phyloP scores from a whole-genome alignment of 1,140 invertebrate species.

The Hirudo medicinalis region DNA sequence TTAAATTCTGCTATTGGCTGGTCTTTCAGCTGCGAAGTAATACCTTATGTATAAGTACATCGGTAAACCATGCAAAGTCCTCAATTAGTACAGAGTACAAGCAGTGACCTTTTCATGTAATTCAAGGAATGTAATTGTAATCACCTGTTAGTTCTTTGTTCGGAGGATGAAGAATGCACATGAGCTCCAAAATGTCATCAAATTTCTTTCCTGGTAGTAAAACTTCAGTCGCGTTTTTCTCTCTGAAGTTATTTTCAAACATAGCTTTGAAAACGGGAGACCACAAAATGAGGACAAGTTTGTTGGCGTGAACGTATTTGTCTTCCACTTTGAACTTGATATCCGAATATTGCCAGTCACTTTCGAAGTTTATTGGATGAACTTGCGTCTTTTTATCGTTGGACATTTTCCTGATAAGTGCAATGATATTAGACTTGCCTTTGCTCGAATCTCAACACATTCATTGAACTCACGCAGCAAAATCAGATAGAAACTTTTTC shows the following conservation, averaged over 20 bases:
- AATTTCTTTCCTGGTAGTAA: conserved; percentile 26
- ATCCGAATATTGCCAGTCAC: conserved; percentile 22
- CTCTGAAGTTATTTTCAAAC: conserved; percentile 26
- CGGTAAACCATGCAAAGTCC: not conserved
- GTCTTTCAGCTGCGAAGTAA: not conserved
- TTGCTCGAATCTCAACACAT: too few relatives aligned
- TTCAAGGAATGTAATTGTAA: not conserved
- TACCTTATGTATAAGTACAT: not conserved
- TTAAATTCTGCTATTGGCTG: too few relatives aligned
- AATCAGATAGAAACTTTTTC: too few relatives aligned
- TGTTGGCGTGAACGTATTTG: conserved; percentile 24
- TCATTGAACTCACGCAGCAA: too few relatives aligned
- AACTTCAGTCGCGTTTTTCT: conserved; percentile 26
- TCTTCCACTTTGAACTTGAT: conserved; percentile 25
- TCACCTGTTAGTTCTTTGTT: conserved; percentile 23
- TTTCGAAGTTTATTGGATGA: conserved; percentile 19
- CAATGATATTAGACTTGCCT: not conserved
- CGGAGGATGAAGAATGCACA: conserved; percentile 27
- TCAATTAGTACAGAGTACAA: too few relatives aligned
- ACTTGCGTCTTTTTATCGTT: conserved; percentile 6
- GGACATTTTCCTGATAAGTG: conserved; percentile 17
- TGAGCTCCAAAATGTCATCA: conserved; percentile 25
- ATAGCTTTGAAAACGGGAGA: conserved; percentile 26
- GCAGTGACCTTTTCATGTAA: not conserved
- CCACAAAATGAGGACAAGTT: conserved; percentile 26